phyloP scores from a whole-genome alignment of 2,888 invertebrate genomes.

The Lasioglossum marginatum region DNA sequence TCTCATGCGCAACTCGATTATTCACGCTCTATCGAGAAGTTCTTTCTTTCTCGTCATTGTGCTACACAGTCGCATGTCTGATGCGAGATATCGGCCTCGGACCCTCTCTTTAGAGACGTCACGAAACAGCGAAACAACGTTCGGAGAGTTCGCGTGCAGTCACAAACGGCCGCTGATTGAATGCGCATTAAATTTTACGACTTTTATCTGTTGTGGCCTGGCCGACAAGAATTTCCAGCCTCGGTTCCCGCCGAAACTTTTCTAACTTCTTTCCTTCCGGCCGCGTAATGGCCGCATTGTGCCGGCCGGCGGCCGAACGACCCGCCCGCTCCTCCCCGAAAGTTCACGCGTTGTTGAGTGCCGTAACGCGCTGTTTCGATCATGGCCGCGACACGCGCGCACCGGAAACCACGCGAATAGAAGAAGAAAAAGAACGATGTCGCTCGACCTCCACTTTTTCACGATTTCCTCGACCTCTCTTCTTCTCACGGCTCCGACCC shows the following conservation, averaged over 20 bases:
- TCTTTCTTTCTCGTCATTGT: background rate
- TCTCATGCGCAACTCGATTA: constrained; percentile 5
- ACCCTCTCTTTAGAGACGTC: background rate
- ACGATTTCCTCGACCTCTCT: background rate
- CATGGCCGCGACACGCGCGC: constrained; percentile 19
- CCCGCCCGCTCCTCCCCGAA: constrained; percentile 35
- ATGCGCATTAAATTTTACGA: constrained; percentile 51
- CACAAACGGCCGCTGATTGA: constrained; percentile 56
- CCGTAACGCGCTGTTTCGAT: constrained; percentile 38
- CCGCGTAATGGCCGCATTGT: constrained; percentile 62
- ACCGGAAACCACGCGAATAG: background rate
- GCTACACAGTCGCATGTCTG: background rate
- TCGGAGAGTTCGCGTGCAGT: background rate
- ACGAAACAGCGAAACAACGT: background rate
- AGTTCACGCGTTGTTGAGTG: constrained; percentile 56
- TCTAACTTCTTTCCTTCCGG: constrained; percentile 56
- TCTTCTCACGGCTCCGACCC: background rate
- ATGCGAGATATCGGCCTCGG: background rate
- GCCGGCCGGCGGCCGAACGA: constrained; percentile 24
- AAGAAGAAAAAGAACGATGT: background rate
- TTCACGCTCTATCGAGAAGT: constrained; percentile 7
- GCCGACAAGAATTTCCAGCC: constrained; percentile 27
- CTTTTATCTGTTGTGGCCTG: constrained; percentile 28
- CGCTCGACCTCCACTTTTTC: background rate
- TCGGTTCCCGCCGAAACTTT: constrained; percentile 50